These are phyloP conservation scores for Glossosoma conforme DNA, from an alignment of 1,140 invertebrate species.

Conservation along the genomic window DNA sequence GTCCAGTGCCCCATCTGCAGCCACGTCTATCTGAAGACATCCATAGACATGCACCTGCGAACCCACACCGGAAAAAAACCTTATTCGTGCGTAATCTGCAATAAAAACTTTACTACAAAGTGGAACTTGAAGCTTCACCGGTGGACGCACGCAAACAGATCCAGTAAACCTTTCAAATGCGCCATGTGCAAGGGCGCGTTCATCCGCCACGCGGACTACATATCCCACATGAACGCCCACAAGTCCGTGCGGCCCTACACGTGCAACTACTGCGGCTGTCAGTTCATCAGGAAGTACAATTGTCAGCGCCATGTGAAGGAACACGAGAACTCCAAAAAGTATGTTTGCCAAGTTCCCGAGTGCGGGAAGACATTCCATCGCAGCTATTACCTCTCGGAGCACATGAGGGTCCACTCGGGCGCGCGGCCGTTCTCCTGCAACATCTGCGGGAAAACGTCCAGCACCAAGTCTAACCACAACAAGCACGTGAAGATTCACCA, in stretches of 20 bases:
- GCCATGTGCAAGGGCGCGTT: conserved; percentile 77
- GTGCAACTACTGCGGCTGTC: conserved; percentile 89
- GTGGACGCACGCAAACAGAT: conserved; percentile 82
- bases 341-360: conserved; percentile 70
- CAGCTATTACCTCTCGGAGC: conserved; percentile 82
- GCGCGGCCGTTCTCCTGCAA: conserved; percentile 78
- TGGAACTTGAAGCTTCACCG: conserved; percentile 84
- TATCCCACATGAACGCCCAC: conserved; percentile 80
- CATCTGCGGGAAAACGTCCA: conserved; percentile 80
- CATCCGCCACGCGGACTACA: conserved; percentile 71
- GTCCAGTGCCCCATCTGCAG: conserved; percentile 77
- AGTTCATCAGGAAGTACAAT: conserved; percentile 91
- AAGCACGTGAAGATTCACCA: conserved; percentile 85
- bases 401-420: conserved; percentile 78
- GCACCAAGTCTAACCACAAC: conserved; percentile 84
- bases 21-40: conserved; percentile 70
- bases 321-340: conserved; percentile 84
- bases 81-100: conserved; percentile 75
- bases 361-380: conserved; percentile 84
- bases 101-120: conserved; percentile 79
- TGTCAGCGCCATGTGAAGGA: conserved; percentile 85
- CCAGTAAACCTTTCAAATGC: conserved; percentile 81
- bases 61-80: conserved; percentile 71
- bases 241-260: conserved; percentile 77
- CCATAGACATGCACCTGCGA: conserved; percentile 73